Evolutionary conservation across 2,113 vertebrate genomes (phyloP), one percentile per base, ranked within the genome.

Genomic region (Spizaetus ornatus): DNA sequence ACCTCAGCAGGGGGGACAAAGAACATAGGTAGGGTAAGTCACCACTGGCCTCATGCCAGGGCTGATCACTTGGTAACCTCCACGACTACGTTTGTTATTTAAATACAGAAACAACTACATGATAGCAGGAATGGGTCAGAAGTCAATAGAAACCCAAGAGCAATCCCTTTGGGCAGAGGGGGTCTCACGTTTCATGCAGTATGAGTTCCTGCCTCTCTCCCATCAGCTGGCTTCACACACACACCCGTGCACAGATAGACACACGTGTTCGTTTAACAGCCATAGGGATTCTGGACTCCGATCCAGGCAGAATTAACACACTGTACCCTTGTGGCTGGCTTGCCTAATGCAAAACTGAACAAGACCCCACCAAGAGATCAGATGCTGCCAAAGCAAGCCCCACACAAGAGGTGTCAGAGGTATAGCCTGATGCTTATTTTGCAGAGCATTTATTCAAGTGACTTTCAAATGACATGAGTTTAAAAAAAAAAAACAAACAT

Each of bases 251-350:
- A 53, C 12, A 25, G 12, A 34, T 2, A 52, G 22, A 43, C 32
- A 26, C 48, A n/a, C 0, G 3, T 55, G 65, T 38, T 40, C 6
- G 0, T 36, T 87, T 18, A 88, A 58, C 58, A 70, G 80, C 69
- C 76, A 40, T 0, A 29, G 43, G 42, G 65, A 78, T 95, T 25
- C 77, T 43, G 87, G 91, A 91, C 78, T 95, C 93, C 82, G 93
- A 95, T 69, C 89, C 70, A 76, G 52, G 74, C 52, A 76, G 86
- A 73, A 63, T 14, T 16, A 86, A 58, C 38, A 67, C 5, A 2
- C 56, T 2, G 2, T 42, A 65, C 7, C 23, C 15, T 47, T 31
- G 23, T 1, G 6, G 40, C 61, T 50, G 70, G 15, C 55, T 25
- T 38, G 31, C 34, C 40, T 65, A 36, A 42, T 7, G 55, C 45